Base-by-base conservation (phyloP, 2,797 vertebrate genomes). In the Bradypodion pumilum region DNA sequence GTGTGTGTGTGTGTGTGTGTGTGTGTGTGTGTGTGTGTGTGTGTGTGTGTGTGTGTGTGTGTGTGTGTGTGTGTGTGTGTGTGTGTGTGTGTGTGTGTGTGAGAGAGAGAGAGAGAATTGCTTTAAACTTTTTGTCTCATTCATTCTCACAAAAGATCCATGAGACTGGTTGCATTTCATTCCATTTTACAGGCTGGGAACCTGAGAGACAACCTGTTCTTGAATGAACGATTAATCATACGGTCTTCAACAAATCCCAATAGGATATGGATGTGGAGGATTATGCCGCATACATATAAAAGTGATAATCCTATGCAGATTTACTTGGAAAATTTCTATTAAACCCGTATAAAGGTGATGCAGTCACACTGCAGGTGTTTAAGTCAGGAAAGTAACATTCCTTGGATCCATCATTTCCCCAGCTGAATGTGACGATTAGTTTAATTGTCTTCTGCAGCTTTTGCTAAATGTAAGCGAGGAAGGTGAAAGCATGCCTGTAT, bases 401-500 rank as follows among this genome's bases (percentile, higher is more conserved):
- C 69, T 77, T n/a, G 68, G 86, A 65, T 37, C 27, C 74, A 81
- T 46, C 3, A 21, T 83, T 87, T 91, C 92, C 84, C 6, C 0
- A 25, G 66, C 81, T 13, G 46, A 91, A 91, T 90, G 79, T 80
- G 79, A 85, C 87, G 89, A 85, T 89, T 89, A 88, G 88, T 90
- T 93, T 85, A 85, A 89, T 85, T 66, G 5, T 6, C 29, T 27
- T 68, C 49, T 25, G 29, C 59, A 62, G 49, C 12, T 59, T 8
- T 4, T 6, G 25, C 23, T 77, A 40, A 69, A 59, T 32, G 2
- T 42, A 35, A 80, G 35, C 19, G 35, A 42, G 23, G 19, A 23
- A 35, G 80, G 12, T 19, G 21, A 40, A 35, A 21, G 4, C 5
- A 37, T 40, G 40, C 8, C 13, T 78, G 16, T 63, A 15, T 16